phyloP scores from a whole-genome alignment of 1,140 invertebrate species.

The Trinorchestia longiramus region DNA sequence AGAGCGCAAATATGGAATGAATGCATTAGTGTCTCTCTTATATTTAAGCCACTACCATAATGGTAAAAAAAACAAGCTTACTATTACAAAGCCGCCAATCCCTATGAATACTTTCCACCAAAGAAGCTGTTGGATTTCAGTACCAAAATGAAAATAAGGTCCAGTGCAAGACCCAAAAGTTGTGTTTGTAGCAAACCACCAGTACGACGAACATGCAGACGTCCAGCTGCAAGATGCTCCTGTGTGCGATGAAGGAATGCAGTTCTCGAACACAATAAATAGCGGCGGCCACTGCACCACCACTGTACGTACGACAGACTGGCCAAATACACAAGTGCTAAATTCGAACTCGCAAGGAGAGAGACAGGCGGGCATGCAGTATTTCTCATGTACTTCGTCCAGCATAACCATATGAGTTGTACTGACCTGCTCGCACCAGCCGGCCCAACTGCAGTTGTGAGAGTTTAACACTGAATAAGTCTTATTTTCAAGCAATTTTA shows the following conservation, averaged over 20 bases:
- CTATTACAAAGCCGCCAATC: background rate
- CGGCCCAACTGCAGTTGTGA: background rate
- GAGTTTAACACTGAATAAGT: background rate
- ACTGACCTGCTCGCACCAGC: background rate
- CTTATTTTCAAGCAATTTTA: background rate
- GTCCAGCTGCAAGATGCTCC: background rate
- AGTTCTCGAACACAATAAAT: background rate
- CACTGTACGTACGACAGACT: background rate
- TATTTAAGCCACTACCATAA: background rate
- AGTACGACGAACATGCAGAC: background rate
- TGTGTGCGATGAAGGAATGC: background rate
- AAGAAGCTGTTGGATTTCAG: background rate
- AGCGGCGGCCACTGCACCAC: background rate
- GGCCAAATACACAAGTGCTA: background rate
- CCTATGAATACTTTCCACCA: background rate
- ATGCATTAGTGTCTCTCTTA: background rate
- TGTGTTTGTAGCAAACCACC: background rate
- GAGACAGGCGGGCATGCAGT: conserved; percentile 15
- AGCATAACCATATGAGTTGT: conserved; percentile 25
- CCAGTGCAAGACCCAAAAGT: background rate
- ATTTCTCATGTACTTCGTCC: background rate
- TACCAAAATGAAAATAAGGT: background rate
- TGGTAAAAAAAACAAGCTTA: background rate
- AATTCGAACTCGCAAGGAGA: background rate
- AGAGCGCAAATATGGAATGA: background rate